phyloP scores from a whole-genome alignment of 2,113 vertebrate species.

The Crotalus helleri region DNA sequence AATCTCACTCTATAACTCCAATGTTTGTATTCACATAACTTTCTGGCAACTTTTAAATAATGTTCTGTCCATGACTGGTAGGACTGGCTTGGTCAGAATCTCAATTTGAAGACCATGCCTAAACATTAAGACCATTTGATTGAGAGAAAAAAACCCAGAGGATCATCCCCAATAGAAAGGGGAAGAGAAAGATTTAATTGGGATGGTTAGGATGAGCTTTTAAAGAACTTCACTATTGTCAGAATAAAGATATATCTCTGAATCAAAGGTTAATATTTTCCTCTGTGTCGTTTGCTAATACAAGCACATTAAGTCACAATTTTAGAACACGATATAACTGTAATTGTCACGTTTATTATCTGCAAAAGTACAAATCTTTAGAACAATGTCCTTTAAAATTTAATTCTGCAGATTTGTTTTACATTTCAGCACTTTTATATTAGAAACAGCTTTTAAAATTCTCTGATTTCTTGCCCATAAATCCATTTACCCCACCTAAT shows the following conservation, averaged over 20 bases:
- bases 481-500: not conserved
- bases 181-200: not conserved
- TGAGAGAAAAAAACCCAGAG: not conserved
- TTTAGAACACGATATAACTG: not conserved
- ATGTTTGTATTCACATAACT: constrained; percentile 13
- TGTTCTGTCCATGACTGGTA: constrained; percentile 8
- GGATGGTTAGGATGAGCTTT: not conserved
- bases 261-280: not conserved
- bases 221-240: not conserved
- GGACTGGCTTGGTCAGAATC: not conserved
- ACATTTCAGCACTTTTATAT: not conserved
- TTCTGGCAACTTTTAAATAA: not conserved
- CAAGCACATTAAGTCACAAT: not conserved
- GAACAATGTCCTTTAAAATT: not conserved
- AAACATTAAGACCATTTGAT: not conserved
- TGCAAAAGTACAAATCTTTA: not conserved
- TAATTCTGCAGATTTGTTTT: not conserved
- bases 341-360: not conserved
- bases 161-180: not conserved
- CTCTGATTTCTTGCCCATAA: not conserved
- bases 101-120: not conserved
- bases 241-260: not conserved
- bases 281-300: not conserved
- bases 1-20: not conserved
- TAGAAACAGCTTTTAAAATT: not conserved